Base-by-base conservation (phyloP, 2,888 invertebrate species). In the Romanomermis culicivorax region DNA sequence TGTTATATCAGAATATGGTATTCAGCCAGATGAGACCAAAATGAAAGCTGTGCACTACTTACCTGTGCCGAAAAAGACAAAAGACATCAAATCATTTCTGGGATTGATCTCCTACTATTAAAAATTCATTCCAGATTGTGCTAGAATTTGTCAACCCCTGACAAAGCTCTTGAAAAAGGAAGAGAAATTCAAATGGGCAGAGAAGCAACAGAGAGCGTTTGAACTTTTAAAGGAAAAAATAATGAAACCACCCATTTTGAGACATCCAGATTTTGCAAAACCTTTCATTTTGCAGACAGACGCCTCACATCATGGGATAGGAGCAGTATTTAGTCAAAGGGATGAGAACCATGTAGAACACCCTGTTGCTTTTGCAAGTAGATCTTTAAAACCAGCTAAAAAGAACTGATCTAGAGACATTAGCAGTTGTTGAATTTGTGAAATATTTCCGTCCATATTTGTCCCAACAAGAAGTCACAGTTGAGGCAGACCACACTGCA, bases 331-430 rank as follows among this genome's bases (percentile, higher is more conserved):
- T 2, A 27, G 54, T 2, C 62, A 64, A n/a, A n/a, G n/a, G 51
- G 61, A n/a, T 2, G 14, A 57, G n/a, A 50, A 51, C 17, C 56
- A 49, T 49, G 7, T 56, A 30, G 20, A 24, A 27, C 3, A 2
- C n/a, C 61, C 61, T 3, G 56, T 64, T 2, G 59, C 59, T 26
- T 65, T 61, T 54, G 56, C 56, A 0, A 61, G 60, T 43, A 20
- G 59, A 24, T 29, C 51, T 1, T 50, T 64, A 4, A 56, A n/a
- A 7, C 48, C 30, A 30, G 61, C 65, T 20, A 70, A 72, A 59
- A 53, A 57, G 0, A 70, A 70, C 26, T 69, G 1, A 48, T 62
- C 2, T 69, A 69, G 56, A 71, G 69, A 53, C 56, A 68, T 17
- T n/a, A n/a, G n/a, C n/a, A n/a, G n/a, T n/a, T n/a, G n/a, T n/a